Percentiles rank a stretch among this genome's conserved stretches.
phyloP scores from a whole-genome alignment of 2,888 invertebrate species.

The Scaptomyza reducta region DNA sequence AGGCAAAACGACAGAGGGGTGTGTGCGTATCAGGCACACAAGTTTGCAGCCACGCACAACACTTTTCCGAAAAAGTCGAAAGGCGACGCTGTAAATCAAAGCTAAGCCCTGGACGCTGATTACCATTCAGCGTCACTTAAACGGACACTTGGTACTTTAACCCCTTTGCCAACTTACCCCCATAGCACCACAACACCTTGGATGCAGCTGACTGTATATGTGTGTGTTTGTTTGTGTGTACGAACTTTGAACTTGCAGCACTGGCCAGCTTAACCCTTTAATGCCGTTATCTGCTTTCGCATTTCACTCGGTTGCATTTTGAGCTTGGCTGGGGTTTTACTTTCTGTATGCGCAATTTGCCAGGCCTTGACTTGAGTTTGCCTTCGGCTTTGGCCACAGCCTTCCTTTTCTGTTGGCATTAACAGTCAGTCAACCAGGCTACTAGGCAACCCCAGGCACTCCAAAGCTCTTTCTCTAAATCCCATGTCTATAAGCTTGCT shows the following conservation, averaged over 20 bases:
- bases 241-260: constrained; percentile 62
- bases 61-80: constrained; percentile 52
- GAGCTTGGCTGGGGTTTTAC: constrained; percentile 45
- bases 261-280: constrained; percentile 72
- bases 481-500: constrained; percentile 43
- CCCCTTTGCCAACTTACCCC: constrained; percentile 3
- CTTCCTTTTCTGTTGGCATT: constrained; percentile 22
- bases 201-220: constrained; percentile 3
- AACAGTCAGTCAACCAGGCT: not conserved
- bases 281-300: constrained; percentile 73
- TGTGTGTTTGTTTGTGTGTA: constrained; percentile 4
- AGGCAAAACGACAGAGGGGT: not conserved
- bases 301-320: constrained; percentile 72
- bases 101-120: constrained; percentile 72
- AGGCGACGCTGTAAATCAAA: constrained; percentile 69
- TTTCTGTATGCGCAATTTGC: constrained; percentile 49
- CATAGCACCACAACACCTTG: not conserved
- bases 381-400: constrained; percentile 31
- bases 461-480: constrained; percentile 32
- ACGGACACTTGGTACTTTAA: constrained; percentile 41
- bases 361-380: constrained; percentile 39
- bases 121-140: constrained; percentile 71
- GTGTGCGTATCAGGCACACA: constrained; percentile 43
- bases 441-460: constrained; percentile 5
- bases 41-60: constrained; percentile 55